Evolutionary conservation across 2,113 vertebrate species (phyloP).

Genomic region (Piaya cayana): DNA sequence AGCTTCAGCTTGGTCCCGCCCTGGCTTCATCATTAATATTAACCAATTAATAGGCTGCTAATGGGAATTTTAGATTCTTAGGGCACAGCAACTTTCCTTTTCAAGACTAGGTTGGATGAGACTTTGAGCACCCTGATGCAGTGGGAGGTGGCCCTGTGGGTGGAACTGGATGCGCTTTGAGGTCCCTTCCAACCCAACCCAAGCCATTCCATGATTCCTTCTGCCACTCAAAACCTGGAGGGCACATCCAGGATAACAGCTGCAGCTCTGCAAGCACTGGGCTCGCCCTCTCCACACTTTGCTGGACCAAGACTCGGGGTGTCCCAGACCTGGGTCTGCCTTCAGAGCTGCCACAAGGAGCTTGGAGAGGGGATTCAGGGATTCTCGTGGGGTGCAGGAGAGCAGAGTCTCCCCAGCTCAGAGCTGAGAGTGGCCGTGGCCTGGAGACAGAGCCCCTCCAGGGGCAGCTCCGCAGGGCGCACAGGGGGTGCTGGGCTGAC

Average conservation of each 20-base stretch:
- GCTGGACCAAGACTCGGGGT: not conserved
- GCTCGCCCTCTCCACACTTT: fast-evolving
- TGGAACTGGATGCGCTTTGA: too few species aligned
- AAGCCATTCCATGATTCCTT: not conserved
- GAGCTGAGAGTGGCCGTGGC: not conserved
- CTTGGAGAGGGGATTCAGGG: not conserved
- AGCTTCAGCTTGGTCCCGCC: not conserved
- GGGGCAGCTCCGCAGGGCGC: not conserved
- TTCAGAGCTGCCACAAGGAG: not conserved
- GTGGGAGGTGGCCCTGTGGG: too few species aligned
- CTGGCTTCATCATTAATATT: not conserved
- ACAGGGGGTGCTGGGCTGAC: not conserved
- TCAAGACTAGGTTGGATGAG: too few species aligned
- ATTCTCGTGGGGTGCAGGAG: not conserved
- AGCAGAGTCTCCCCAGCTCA: not conserved
- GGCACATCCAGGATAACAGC: fast-evolving
- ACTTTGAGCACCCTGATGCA: too few species aligned
- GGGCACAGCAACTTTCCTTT: not conserved
- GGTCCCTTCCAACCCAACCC: too few species aligned
- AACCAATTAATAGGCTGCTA: not conserved
- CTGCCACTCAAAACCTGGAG: not conserved
- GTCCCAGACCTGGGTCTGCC: not conserved
- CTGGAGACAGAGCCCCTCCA: not conserved
- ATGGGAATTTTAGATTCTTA: not conserved
- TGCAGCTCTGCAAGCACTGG: fast-evolving